Evolutionary conservation across 2,888 invertebrate species (phyloP), one percentile per base, ranked within the genome.

Genomic region (Cantharis rustica): DNA sequence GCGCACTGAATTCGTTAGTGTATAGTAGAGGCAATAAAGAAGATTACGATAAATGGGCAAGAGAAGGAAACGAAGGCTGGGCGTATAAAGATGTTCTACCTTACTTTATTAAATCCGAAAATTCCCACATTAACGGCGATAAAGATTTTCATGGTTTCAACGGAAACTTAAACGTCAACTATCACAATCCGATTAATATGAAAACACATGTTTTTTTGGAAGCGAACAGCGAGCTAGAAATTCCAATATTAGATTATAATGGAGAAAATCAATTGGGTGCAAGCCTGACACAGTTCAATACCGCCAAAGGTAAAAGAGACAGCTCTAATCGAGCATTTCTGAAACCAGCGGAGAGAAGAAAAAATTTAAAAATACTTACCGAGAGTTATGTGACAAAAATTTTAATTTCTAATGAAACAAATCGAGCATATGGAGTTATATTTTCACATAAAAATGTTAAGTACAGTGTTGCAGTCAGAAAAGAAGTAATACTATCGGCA

Each of bases 11-110:
- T 84, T 94, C 94, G 4, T 95, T 96, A 95, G 90, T 96, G 0
- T 96, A 97, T 86, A 92, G 95, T 63, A 90, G 97, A 72, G 97
- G 97, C 0, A 95, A 95, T 86, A 90, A 91, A 71, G 89, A 93
- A 0, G 96, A 96, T 86, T 97, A 92, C 85, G 94, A 96, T 86
- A 91, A 93, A 69, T 97, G 97, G 97, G 94, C 90, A 10, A 88
- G 89, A 0, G 89, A 93, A 16, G 96, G 96, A 0, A 95, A 95
- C 86, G 90, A 91, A 0, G 82, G 85, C 68, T 87, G 86, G 83
- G 31, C 64, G 0, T 75, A 70, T 10, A 20, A 64, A 26, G 66
- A 69, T 13, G 70, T 75, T 15, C 62, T 75, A 3, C 69, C 69
- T 1, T 75, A 69, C 16, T 75, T 75, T 16, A 70, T 62, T 15